phyloP scores from a whole-genome alignment of 2,888 invertebrate species.

The Lutraria lutraria region DNA sequence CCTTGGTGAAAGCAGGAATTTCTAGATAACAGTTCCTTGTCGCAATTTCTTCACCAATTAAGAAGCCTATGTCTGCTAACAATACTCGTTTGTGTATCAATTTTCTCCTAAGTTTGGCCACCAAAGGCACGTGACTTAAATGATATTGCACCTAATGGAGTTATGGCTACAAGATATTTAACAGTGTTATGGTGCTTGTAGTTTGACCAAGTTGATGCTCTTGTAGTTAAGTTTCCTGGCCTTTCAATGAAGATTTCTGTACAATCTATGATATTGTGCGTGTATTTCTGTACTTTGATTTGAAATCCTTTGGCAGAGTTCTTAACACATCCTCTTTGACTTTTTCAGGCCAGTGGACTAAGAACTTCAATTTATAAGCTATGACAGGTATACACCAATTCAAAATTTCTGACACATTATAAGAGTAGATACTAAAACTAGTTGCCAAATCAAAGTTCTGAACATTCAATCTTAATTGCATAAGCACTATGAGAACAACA shows the following conservation, averaged over 20 bases:
- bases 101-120: conserved; percentile 51
- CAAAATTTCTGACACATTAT: conserved; percentile 48
- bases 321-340: conserved; percentile 40
- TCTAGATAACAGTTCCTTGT: conserved; percentile 35
- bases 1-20: conserved; percentile 53
- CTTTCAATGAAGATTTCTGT: too few relatives aligned
- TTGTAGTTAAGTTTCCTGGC: conserved; percentile 54
- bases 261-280: too few relatives aligned
- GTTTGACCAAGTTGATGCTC: conserved; percentile 56
- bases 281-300: too few relatives aligned
- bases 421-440: conserved; percentile 33
- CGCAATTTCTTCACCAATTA: conserved; percentile 48
- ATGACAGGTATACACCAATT: conserved; percentile 40
- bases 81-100: conserved; percentile 50
- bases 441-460: conserved; percentile 45
- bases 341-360: conserved; percentile 63
- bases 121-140: conserved; percentile 55
- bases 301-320: conserved; percentile 52
- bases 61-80: conserved; percentile 57
- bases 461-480: conserved; percentile 27
- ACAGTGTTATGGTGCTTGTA: conserved; percentile 63
- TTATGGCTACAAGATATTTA: conserved; percentile 52
- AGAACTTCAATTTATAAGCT: conserved; percentile 40
- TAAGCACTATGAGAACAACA: conserved; percentile 10
- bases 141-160: conserved; percentile 52